Conservation (phyloP, 1,140 invertebrate genomes). For the Polypedilum vanderplanki region DNA sequence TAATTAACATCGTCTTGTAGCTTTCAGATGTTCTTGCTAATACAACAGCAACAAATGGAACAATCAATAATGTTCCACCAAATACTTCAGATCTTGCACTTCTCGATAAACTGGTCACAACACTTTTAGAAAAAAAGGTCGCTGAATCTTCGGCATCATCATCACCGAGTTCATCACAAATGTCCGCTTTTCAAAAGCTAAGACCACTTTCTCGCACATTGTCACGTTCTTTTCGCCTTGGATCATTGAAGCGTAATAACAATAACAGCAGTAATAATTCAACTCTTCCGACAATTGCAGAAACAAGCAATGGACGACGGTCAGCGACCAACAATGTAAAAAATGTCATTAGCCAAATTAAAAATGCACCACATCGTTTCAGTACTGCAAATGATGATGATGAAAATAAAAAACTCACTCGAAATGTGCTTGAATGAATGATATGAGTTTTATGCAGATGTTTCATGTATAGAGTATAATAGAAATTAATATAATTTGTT, state of each 20-base stretch:
- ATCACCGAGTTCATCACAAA: constrained; percentile 34
- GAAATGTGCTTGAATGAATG: constrained; percentile 35
- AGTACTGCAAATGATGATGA: constrained; percentile 36
- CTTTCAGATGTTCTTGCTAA: neutral
- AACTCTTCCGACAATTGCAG: constrained; percentile 30
- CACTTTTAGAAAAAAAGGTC: constrained; percentile 38
- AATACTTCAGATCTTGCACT: constrained; percentile 39
- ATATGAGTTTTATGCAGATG: too few species aligned
- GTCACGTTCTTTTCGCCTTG: constrained; percentile 36
- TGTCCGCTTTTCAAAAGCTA: constrained; percentile 40
- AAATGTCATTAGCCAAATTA: constrained; percentile 32
- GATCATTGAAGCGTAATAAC: constrained; percentile 23
- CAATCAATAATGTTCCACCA: constrained; percentile 37
- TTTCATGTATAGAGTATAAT: too few species aligned
- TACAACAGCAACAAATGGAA: constrained; percentile 32
- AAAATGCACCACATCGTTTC: constrained; percentile 33
- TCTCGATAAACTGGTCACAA: constrained; percentile 41
- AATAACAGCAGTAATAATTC: constrained; percentile 25
- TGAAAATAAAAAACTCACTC: constrained; percentile 39
- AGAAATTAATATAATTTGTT: too few species aligned
- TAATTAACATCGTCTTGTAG: neutral
- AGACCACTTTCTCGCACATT: constrained; percentile 39
- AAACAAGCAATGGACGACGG: constrained; percentile 30
- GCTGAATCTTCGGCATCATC: constrained; percentile 26
- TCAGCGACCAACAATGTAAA: neutral